These are phyloP conservation scores for Monodelphis domestica DNA, from an alignment of 2,797 vertebrate genomes.

Conservation along the genomic window DNA sequence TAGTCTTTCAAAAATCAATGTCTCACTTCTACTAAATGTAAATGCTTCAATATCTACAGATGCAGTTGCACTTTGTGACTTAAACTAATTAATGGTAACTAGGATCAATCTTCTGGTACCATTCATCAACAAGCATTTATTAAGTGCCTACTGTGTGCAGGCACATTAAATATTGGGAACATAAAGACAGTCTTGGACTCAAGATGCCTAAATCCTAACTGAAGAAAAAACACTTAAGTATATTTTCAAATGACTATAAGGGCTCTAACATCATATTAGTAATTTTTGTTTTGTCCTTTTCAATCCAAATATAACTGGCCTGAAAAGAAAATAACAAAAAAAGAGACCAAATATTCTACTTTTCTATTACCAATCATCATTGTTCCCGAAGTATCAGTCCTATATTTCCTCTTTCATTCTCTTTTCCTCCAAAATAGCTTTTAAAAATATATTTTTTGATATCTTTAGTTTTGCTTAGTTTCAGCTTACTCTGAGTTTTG, in stretches of 20 bases:
- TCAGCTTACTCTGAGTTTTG: background rate
- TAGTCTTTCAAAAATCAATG: background rate
- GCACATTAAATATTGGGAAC: background rate
- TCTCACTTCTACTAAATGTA: background rate
- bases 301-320: background rate
- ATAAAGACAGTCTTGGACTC: background rate
- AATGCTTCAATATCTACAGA: background rate
- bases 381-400: background rate
- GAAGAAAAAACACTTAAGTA: background rate
- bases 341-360: background rate
- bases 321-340: background rate
- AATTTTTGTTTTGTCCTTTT: background rate
- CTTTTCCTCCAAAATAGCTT: background rate
- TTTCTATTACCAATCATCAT: background rate
- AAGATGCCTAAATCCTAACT: background rate
- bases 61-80: background rate
- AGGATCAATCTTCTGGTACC: background rate
- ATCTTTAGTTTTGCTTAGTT: background rate
- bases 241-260: background rate
- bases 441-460: background rate
- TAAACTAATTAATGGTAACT: background rate
- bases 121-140: background rate
- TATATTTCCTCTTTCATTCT: background rate
- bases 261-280: background rate
- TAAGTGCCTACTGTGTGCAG: background rate